Evolutionary conservation across 2,797 vertebrate species (phyloP), one percentile per base, ranked within the genome.

Genomic region (Sebastes kiyomatsui): DNA sequence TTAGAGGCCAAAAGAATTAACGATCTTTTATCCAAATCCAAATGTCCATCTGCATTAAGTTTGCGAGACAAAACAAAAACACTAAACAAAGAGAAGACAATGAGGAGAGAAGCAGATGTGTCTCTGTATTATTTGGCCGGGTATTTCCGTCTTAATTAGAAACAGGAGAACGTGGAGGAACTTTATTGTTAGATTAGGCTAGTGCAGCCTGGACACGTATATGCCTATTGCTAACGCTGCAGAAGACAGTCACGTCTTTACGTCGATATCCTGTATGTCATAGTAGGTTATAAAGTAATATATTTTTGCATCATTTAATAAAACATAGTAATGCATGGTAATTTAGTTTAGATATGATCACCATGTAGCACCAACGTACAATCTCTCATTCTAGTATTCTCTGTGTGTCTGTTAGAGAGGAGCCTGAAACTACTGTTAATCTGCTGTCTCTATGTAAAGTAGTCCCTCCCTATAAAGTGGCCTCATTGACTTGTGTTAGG

Each of bases 11-110:
- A 67, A 82, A 25, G 3, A 54, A 38, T 38, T 22, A 28, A 55
- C 1, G 1, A 20, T 73, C 33, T 61, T 59, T 65, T 35, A 23
- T 52, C 20, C 49, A 52, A 5, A 62, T 71, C 25, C 30, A 60
- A 65, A 72, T 35, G 7, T 13, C 23, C 16, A 78, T 82, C 56
- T 79, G 72, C 13, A 64, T 7, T 64, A 27, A 5, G 49, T 80
- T 60, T 70, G 14, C 7, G 1, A 1, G 55, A 69, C 54, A 8
- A 23, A 20, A 64, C 0, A 72, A 66, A 66, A 35, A 3, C 4
- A 12, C 3, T 2, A 0, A 18, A 72, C 30, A 72, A 56, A 13
- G 4, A 28, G 3, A 30, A 58, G 11, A 46, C 9, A 56, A 3
- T 27, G 42, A 49, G 35, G 6, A 46, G 10, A 54, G 25, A 67